Evolutionary conservation across 2,113 vertebrate species (phyloP), one percentile per base, ranked within the genome.

Genomic region (Cichladusa arquata): DNA sequence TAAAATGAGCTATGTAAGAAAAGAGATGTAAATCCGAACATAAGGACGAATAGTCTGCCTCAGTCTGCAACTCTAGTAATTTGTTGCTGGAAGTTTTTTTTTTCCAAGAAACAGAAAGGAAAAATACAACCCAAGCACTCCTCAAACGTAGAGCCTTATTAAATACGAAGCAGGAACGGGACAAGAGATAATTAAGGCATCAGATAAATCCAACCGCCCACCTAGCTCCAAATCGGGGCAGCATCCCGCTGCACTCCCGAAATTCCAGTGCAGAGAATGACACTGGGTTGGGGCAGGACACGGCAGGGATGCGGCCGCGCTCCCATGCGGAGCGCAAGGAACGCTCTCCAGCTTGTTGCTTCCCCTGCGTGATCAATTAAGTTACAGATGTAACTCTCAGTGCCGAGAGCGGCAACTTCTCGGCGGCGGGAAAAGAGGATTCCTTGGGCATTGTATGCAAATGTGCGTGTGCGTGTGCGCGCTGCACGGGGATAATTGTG

Each of bases 261-360:
- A 91, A 83, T 61, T 47, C 54, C 78, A 38, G 4, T 4, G 87
- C 81, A 44, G 36, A 8, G 91, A 42, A 29, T 72, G 88, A 29
- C 67, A 36, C n/a, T 5, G 19, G 45, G 14, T 13, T 83, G 89
- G 87, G 81, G 67, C 84, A 93, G 78, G 64, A 87, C 92, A 31
- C 33, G 7, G 54, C 83, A 60, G 50, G 19, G 87, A 72, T n/a
- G 80, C 69, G 53, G 29, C 81, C 93, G 9, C 79, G 3, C 24
- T 85, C 44, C 76, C 88, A 11, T 20, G 70, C 74, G 51, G 60
- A 85, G 85, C 51, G 76, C 93, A n/a, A 44, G 74, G 9, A 51
- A 12, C 7, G 2, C 67, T 64, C 88, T 62, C 71, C 15, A 96
- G 93, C 95, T 96, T 96, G 94, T 97, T 97, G 94, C 95, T 94